A percentile compares a stretch with the other conserved stretches of the same genome.
Conservation (phyloP, 1,140 invertebrate genomes). For the Metaphire vulgaris region DNA sequence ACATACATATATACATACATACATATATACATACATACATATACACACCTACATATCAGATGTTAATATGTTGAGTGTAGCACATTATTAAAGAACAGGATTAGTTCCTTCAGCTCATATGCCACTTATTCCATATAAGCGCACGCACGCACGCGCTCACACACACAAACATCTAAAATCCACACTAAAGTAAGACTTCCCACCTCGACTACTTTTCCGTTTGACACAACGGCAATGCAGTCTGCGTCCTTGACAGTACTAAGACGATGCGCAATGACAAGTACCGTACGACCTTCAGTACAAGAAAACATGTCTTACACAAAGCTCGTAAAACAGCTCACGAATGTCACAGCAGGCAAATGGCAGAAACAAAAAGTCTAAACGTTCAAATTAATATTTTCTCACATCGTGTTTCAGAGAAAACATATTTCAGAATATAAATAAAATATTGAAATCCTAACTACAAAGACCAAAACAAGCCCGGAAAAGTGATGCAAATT, state of each 20-base stretch:
- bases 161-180: not conserved
- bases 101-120: not conserved
- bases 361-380: too few relatives aligned
- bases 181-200: not conserved
- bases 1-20: too few relatives aligned
- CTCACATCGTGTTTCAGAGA: not conserved
- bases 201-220: slow-evolving; percentile 59
- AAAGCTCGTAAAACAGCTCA: not conserved
- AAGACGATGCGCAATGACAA: slow-evolving; percentile 81
- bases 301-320: not conserved
- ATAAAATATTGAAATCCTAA: too few relatives aligned
- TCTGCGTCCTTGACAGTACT: slow-evolving; percentile 82
- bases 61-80: not conserved
- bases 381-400: too few relatives aligned
- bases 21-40: too few relatives aligned
- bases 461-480: too few relatives aligned
- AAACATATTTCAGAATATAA: too few relatives aligned
- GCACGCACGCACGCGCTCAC: not conserved
- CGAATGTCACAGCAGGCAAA: too few relatives aligned
- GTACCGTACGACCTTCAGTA: slow-evolving; percentile 65
- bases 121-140: not conserved
- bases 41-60: not conserved
- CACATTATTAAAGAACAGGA: not conserved
- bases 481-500: too few relatives aligned
- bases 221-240: slow-evolving; percentile 74